phyloP scores from a whole-genome alignment of 2,797 vertebrate genomes.

The Argentina silus region DNA sequence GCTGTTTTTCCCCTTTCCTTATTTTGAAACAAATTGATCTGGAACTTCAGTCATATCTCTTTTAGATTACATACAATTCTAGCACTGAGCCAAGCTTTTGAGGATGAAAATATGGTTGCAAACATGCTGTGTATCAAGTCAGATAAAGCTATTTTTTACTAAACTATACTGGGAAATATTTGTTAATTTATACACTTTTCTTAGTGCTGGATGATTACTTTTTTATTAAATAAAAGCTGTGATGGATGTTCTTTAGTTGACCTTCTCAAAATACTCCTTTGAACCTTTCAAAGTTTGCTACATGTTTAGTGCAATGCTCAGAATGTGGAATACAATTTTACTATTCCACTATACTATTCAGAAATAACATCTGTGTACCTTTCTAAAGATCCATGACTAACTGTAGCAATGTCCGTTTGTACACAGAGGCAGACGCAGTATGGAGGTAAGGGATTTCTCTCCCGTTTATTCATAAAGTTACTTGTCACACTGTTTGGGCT shows the following conservation, averaged over 20 bases:
- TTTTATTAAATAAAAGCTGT: background rate
- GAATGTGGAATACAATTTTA: no score
- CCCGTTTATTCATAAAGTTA: no score
- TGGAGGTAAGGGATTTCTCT: no score
- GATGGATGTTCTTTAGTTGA: slow-evolving; percentile 71
- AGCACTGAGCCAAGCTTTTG: background rate
- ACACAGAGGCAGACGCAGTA: no score
- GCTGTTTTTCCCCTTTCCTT: slow-evolving; percentile 31
- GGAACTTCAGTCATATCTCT: background rate
- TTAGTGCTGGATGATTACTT: slow-evolving; percentile 7
- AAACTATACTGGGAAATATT: slow-evolving; percentile 6
- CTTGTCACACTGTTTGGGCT: no score
- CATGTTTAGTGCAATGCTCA: slow-evolving; percentile 1
- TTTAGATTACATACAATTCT: background rate
- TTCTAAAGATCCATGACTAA: no score
- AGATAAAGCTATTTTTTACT: slow-evolving; percentile 15
- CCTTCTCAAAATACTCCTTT: slow-evolving; percentile 94
- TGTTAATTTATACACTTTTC: slow-evolving; percentile 3
- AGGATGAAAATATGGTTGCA: background rate
- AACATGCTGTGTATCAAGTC: background rate
- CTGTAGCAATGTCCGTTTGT: no score
- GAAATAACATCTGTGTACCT: no score
- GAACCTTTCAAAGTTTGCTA: slow-evolving; percentile 74
- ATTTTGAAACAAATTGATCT: slow-evolving; percentile 3
- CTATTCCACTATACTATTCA: no score